Conservation (phyloP, 2,888 invertebrate genomes). For the Miltochrista miniata region DNA sequence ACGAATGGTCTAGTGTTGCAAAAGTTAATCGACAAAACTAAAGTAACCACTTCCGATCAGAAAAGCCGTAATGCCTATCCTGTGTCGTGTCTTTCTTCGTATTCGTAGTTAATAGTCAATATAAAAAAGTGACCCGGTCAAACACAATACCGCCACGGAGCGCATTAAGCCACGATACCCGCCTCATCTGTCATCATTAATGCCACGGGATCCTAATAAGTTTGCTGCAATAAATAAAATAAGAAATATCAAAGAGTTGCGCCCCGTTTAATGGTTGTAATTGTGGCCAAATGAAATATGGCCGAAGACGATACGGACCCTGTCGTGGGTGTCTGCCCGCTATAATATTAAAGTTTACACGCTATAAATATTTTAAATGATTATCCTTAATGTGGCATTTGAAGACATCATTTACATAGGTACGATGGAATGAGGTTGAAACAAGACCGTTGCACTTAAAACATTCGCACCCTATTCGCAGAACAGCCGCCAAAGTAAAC, state of each 20-base stretch:
- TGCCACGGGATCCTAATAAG: slow-evolving; percentile 81
- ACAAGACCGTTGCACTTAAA: slow-evolving; percentile 45
- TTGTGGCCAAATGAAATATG: slow-evolving; percentile 80
- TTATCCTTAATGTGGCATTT: slow-evolving; percentile 65
- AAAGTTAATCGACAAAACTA: too few species aligned
- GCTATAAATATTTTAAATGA: slow-evolving; percentile 76
- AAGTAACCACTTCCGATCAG: too few species aligned
- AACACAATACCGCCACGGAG: slow-evolving; percentile 56
- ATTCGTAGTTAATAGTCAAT: too few species aligned
- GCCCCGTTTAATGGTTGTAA: slow-evolving; percentile 80
- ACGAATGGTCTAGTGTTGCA: too few species aligned
- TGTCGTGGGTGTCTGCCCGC: slow-evolving; percentile 75
- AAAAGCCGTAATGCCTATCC: too few species aligned
- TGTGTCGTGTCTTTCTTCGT: too few species aligned
- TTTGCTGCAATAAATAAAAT: slow-evolving; percentile 78
- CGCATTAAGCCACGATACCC: slow-evolving; percentile 69
- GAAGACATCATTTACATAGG: slow-evolving; percentile 61
- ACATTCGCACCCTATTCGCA: slow-evolving; percentile 57
- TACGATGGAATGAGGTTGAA: slow-evolving; percentile 42
- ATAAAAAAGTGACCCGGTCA: slow-evolving; percentile 44
- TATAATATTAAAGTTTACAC: slow-evolving; percentile 77
- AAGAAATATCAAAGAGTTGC: slow-evolving; percentile 77
- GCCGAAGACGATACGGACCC: slow-evolving; percentile 56
- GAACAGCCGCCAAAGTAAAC: slow-evolving; percentile 52
- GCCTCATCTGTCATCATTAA: slow-evolving; percentile 83